Base-by-base conservation (phyloP, 2,797 vertebrate genomes). In the Hephaestus fuliginosus region DNA sequence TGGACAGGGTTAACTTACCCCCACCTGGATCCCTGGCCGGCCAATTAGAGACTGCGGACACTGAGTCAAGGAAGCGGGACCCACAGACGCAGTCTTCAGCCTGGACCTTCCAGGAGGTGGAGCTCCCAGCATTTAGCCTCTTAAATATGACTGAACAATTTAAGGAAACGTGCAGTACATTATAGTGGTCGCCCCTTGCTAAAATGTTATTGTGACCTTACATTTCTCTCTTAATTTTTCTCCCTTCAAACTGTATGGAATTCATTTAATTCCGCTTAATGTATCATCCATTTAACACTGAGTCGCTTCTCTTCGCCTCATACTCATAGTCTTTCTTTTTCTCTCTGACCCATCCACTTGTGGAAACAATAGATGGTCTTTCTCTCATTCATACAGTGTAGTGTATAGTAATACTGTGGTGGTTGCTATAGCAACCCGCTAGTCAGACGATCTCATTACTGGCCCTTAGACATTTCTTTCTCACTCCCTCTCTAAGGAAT, bases 371-470 rank as follows among this genome's bases (percentile, higher is more conserved):
- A 91, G 95, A 94, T 91, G 87, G 93, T 95, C 89, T 95, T 89
- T 92, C 91, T 91, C 93, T 95, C 96, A 97, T 97, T 97, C 97
- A 97, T 97, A 97, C 96, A 97, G 95, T 96, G 94, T 96, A 96
- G 96, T 95, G 96, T 97, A 96, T 97, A 96, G 97, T 96, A 96
- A 96, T 92, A 96, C 96, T 95, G 95, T 95, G 96, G 94, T 39
- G 68, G 97, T 98, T 95, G 90, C 95, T 94, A 97, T 97, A 92
- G 96, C 95, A 97, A 98, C 97, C 94, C 91, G 92, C 96, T 92
- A 97, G 96, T 96, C 96, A 97, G 96, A 97, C 96, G 96, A 97
- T 98, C 97, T 98, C 97, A 98, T 98, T 98, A 98, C 97, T 94
- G 96, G 96, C 96, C 96, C 96, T 95, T 91, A 96, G 97, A 97